Base-by-base conservation (phyloP, 1,140 invertebrate species). In the Penaeus indicus region DNA sequence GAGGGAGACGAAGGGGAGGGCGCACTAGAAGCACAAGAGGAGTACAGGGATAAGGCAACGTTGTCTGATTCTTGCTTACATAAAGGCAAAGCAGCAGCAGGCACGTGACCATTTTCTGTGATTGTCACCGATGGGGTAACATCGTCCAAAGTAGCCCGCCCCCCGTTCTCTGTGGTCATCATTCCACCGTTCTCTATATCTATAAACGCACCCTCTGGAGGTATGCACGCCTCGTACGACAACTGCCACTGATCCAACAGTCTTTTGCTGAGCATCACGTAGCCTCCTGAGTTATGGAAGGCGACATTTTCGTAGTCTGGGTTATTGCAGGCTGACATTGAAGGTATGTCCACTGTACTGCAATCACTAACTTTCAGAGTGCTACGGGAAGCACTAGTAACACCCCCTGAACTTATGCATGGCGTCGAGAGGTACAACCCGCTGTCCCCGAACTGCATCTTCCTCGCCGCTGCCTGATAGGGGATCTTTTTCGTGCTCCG, bases 261-360 rank as follows among this genome's bases (percentile, higher is more conserved):
- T 54, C 82, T 84, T 75, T 84, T 88, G 69, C 87, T 88, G 61
- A 88, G 81, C 87, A 88, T 88, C 54, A 88, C 87, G 75, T 88
- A 88, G 27, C 82, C 61, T 25, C 87, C 87, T 21, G 87, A 84
- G 61, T 88, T 77, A 67, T 88, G 87, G 79, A 88, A 88, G 32
- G 64, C 87, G 13, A 88, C 87, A 32, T 88, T 88, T 80, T 88
- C 87, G 64, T 88, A 88, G 72, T 88, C 87, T n/a, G 87, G 87
- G 19, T 80, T 72, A 42, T 38, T 60, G 5, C 69, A 61, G 27
- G 42, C 27, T 75, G 25, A 47, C 18, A 67, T 63, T 5, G 3
- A n/a, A 32, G 67, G 32, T 25, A 67, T 38, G 18, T 62, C 78
- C n/a, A 61, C 38, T 1, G 78, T 60, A n/a, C 32, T 69, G 22